Conservation (phyloP, 2,888 invertebrate species). For the Pristionchus japonicus region DNA sequence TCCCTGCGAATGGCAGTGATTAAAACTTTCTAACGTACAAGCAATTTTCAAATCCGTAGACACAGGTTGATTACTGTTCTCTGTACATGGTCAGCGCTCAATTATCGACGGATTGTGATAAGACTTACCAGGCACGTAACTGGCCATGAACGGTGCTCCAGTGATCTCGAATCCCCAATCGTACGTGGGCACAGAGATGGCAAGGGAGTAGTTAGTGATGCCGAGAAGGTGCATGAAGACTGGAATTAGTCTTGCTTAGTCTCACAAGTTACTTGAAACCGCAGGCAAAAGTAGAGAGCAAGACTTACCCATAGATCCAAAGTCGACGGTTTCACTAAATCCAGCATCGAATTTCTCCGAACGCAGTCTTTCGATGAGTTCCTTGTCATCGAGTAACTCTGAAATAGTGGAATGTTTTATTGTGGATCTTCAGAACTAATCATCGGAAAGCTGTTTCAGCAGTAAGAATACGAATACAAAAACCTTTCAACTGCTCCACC, state of each 20-base stretch:
- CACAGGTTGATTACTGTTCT: too few species aligned
- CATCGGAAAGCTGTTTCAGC: too few species aligned
- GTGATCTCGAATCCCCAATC: slow-evolving; percentile 42
- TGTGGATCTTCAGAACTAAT: too few species aligned
- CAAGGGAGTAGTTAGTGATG: neutral
- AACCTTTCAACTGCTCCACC: slow-evolving; percentile 41
- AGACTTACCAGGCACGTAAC: slow-evolving; percentile 25
- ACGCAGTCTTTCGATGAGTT: neutral
- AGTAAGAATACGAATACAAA: neutral
- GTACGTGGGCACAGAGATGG: slow-evolving; percentile 42
- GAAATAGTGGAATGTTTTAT: too few species aligned
- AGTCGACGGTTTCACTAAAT: slow-evolving; percentile 23
- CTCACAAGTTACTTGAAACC: neutral
- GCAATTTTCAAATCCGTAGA: too few species aligned
- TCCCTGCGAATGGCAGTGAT: neutral
- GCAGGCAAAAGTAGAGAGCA: neutral
- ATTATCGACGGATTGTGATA: too few species aligned
- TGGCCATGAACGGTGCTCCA: neutral
- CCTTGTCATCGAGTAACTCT: slow-evolving; percentile 25
- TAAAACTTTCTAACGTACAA: too few species aligned
- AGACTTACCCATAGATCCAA: neutral
- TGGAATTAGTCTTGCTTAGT: neutral
- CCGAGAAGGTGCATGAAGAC: slow-evolving; percentile 33
- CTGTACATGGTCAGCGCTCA: too few species aligned
- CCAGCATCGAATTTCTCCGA: slow-evolving; percentile 44